Conservation (phyloP, 2,888 invertebrate species). For the Drosophila paracracens region DNA sequence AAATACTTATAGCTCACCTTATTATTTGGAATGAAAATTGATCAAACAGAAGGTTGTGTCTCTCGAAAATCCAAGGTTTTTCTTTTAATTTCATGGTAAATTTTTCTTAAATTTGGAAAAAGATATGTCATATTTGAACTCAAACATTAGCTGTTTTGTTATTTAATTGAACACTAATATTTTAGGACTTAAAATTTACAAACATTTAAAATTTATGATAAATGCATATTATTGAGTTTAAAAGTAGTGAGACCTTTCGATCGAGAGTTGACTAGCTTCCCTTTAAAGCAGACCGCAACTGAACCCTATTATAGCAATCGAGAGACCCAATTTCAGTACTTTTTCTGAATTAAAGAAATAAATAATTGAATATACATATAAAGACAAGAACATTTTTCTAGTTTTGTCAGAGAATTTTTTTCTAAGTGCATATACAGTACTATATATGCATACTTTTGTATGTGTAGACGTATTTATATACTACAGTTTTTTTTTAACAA, state of each 20-base stretch:
- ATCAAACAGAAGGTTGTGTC: neutral
- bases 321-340: too few relatives aligned
- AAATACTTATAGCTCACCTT: neutral
- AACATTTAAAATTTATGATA: too few relatives aligned
- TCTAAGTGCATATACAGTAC: neutral
- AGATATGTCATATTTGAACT: neutral
- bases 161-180: accelerated
- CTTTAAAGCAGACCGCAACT: too few relatives aligned
- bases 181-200: neutral
- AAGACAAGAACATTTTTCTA: neutral
- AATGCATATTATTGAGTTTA: too few relatives aligned
- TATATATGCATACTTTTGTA: constrained; percentile 8
- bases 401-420: neutral
- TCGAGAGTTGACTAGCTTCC: too few relatives aligned
- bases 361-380: too few relatives aligned
- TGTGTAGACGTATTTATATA: constrained; percentile 12
- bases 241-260: too few relatives aligned
- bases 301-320: too few relatives aligned
- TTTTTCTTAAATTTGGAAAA: neutral
- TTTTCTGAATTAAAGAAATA: too few relatives aligned
- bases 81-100: neutral
- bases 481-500: constrained; percentile 32
- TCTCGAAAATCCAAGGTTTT: neutral
- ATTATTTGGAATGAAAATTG: neutral
- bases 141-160: neutral